A percentile compares a stretch with the other conserved stretches of the same genome.
phyloP scores from a whole-genome alignment of 2,113 vertebrate genomes.

The Thalassarche chlororhynchos region DNA sequence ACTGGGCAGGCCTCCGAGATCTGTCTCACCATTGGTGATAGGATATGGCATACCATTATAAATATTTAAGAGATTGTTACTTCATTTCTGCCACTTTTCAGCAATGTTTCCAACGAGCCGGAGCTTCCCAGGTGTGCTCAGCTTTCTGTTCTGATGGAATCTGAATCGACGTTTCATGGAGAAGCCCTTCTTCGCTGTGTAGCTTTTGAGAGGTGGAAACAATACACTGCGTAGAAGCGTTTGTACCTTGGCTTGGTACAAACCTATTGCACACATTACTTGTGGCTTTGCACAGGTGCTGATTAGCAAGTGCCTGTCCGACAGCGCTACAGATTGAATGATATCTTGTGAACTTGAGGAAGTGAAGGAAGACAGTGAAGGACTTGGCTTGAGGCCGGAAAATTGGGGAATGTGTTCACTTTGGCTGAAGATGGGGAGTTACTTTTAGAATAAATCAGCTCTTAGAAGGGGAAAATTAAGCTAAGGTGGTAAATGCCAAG shows the following conservation, averaged over 20 bases:
- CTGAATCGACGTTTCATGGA: neutral
- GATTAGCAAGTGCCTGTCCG: neutral
- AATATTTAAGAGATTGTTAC: neutral
- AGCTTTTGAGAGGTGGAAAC: neutral
- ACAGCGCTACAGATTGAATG: neutral
- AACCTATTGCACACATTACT: neutral
- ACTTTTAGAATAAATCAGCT: neutral
- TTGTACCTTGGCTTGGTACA: neutral
- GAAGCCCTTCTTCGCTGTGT: neutral
- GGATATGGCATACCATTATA: neutral
- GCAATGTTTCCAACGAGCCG: neutral
- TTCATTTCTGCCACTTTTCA: neutral
- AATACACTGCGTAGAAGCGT: accelerated
- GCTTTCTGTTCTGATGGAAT: neutral
- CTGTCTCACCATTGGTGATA: neutral
- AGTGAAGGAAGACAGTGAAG: neutral
- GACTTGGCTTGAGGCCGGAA: neutral
- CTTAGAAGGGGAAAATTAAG: neutral
- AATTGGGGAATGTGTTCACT: neutral
- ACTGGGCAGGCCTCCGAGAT: neutral
- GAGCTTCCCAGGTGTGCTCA: neutral
- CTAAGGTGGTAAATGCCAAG: neutral
- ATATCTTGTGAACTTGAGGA: neutral
- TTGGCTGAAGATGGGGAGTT: neutral
- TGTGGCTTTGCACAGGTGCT: neutral